Conservation (phyloP, 2,888 invertebrate species). For the Calameuta idolon region DNA sequence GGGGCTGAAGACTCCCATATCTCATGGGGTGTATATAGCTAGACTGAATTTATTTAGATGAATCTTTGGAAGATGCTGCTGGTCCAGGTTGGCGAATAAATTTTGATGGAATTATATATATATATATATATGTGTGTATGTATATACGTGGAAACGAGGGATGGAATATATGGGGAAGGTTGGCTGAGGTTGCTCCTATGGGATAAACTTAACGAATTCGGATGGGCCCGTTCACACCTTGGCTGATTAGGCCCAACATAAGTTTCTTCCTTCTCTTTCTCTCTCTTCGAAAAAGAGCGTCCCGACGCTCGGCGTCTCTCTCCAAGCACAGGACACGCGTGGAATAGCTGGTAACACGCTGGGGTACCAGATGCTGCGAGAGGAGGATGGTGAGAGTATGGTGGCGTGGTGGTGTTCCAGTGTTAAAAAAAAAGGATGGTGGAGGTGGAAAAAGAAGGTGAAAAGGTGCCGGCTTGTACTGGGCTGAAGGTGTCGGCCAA, state of each 20-base stretch:
- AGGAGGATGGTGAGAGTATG: background rate
- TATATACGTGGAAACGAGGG: background rate
- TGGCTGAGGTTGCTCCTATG: background rate
- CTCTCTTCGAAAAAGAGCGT: background rate
- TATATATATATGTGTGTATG: background rate
- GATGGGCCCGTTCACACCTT: conserved; percentile 61
- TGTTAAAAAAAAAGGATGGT: background rate
- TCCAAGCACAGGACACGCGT: conserved; percentile 5
- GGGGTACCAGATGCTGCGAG: background rate
- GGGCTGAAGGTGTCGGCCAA: conserved; percentile 64
- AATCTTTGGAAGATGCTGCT: background rate
- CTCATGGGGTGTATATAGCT: background rate
- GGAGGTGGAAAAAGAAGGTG: conserved; percentile 20
- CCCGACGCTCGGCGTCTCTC: background rate
- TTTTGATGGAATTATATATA: background rate
- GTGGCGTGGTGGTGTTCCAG: background rate
- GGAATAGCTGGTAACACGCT: background rate
- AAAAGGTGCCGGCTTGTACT: conserved; percentile 24
- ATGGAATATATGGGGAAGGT: background rate
- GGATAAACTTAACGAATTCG: conserved; percentile 50
- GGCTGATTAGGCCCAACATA: conserved; percentile 57
- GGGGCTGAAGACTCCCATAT: background rate
- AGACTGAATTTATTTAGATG: background rate
- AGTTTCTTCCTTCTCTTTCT: conserved; percentile 38
- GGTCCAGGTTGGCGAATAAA: background rate